These are phyloP conservation scores for Diabrotica balteata DNA, from an alignment of 2,888 invertebrate genomes.

Conservation along the genomic window DNA sequence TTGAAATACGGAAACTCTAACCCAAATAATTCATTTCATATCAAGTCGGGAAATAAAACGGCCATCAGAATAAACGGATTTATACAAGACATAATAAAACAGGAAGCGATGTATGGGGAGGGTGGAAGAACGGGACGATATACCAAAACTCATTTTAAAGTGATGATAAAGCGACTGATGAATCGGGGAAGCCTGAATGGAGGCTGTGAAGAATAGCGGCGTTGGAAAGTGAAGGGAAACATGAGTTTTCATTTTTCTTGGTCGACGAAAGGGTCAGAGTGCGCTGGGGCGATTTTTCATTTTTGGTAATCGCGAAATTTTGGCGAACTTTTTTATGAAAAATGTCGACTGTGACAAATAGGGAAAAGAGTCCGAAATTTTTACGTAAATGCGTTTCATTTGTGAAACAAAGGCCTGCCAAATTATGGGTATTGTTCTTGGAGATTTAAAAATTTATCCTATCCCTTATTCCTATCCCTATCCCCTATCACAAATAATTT, in stretches of 20 bases:
- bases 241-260: slow-evolving; percentile 22
- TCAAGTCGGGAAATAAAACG: slow-evolving; percentile 5
- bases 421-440: no score
- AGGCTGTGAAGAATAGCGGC: slow-evolving; percentile 17
- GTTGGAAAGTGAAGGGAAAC: slow-evolving; percentile 19
- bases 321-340: no score
- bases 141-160: slow-evolving; percentile 23
- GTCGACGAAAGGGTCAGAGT: slow-evolving; percentile 17
- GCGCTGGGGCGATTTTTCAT: slow-evolving; percentile 4
- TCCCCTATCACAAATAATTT: no score
- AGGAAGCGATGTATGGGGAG: slow-evolving; percentile 13
- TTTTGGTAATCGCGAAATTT: not conserved
- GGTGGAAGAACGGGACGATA: slow-evolving; percentile 3
- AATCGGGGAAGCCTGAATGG: slow-evolving; percentile 20
- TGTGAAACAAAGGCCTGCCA: no score
- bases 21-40: no score
- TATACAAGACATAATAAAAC: slow-evolving; percentile 14
- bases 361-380: no score
- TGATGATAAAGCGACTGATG: slow-evolving; percentile 19
- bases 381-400: no score
- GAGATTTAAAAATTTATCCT: no score
- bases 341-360: no score
- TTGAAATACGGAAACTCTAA: no score
- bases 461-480: no score
- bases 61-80: slow-evolving; percentile 13